Percentiles rank a stretch among this genome's conserved stretches.
These are phyloP conservation scores for Bunonema sp. DNA, from an alignment of 2,888 invertebrate species.

Conservation along the genomic window DNA sequence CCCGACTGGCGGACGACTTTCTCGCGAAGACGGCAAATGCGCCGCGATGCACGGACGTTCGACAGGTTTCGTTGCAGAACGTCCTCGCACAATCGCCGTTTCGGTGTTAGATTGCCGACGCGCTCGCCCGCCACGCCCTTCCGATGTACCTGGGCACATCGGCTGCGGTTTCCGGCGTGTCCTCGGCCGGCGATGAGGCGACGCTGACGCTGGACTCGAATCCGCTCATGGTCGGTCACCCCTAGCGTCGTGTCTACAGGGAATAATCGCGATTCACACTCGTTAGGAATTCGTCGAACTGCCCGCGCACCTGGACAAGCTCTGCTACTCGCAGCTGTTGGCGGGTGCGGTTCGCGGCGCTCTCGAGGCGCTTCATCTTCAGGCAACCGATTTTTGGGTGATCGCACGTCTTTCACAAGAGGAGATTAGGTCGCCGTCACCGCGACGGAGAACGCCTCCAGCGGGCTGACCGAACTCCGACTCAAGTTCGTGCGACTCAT, in stretches of 20 bases:
- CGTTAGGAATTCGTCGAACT: constrained; percentile 7
- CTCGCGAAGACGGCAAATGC: constrained; percentile 70
- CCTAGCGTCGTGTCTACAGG: neutral
- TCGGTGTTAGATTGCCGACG: constrained; percentile 56
- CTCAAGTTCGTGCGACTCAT: constrained; percentile 82
- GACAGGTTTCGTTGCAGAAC: constrained; percentile 57
- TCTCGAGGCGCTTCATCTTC: constrained; percentile 71
- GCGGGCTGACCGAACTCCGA: constrained; percentile 66
- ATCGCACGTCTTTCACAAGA: neutral
- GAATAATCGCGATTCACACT: neutral
- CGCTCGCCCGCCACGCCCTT: constrained; percentile 54
- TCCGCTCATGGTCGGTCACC: constrained; percentile 44
- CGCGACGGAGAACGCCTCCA: constrained; percentile 18
- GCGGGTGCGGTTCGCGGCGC: constrained; percentile 76
- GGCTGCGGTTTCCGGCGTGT: too few relatives aligned
- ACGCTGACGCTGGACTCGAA: neutral
- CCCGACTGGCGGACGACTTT: constrained; percentile 89
- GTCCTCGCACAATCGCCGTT: neutral
- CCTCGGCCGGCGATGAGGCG: too few relatives aligned
- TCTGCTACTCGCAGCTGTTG: constrained; percentile 54
- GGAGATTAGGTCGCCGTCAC: constrained; percentile 47
- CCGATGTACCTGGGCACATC: constrained; percentile 58
- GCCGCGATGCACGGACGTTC: constrained; percentile 77
- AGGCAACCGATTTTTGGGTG: constrained; percentile 10
- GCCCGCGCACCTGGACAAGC: constrained; percentile 48